A percentile compares a stretch with the other conserved stretches of the same genome.
These are phyloP conservation scores for Clarias platycephalus DNA, from an alignment of 2,797 vertebrate genomes.

Conservation along the genomic window DNA sequence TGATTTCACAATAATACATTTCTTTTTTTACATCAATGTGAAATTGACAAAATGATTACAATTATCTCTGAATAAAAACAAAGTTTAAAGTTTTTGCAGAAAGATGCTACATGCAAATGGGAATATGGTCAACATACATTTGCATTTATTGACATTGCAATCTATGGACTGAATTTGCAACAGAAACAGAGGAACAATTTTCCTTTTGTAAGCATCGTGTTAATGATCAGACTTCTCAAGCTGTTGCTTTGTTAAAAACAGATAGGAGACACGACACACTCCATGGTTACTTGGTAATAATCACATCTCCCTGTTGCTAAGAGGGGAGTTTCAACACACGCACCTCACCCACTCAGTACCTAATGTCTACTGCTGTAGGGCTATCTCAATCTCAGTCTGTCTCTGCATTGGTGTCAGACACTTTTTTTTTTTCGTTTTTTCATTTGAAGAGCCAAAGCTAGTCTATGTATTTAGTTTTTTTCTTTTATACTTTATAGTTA, in stretches of 20 bases:
- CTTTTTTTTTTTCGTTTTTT: background rate
- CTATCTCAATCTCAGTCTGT: conserved; percentile 20
- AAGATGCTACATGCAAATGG: conserved; percentile 43
- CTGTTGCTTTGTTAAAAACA: conserved; percentile 34
- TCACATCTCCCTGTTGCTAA: conserved; percentile 51
- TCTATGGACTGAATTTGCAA: conserved; percentile 11
- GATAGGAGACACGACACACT: conserved; percentile 21
- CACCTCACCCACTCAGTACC: conserved; percentile 48
- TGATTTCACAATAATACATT: background rate
- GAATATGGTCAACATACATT: conserved; percentile 53
- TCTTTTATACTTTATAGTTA: background rate
- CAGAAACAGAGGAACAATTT: background rate
- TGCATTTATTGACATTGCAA: conserved; percentile 47
- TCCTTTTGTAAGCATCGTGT: background rate
- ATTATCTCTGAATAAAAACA: background rate
- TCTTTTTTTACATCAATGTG: background rate
- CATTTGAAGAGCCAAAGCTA: background rate
- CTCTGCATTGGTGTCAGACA: conserved; percentile 7
- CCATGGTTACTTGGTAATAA: conserved; percentile 33
- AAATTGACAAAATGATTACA: background rate
- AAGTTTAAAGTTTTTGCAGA: conserved; percentile 9
- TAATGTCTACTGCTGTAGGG: conserved; percentile 25
- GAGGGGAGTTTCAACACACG: conserved; percentile 42
- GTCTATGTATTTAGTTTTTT: background rate
- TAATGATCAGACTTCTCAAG: conserved; percentile 7